Evolutionary conservation across 2,888 invertebrate genomes (phyloP).

Genomic region (Euclidia mi): DNA sequence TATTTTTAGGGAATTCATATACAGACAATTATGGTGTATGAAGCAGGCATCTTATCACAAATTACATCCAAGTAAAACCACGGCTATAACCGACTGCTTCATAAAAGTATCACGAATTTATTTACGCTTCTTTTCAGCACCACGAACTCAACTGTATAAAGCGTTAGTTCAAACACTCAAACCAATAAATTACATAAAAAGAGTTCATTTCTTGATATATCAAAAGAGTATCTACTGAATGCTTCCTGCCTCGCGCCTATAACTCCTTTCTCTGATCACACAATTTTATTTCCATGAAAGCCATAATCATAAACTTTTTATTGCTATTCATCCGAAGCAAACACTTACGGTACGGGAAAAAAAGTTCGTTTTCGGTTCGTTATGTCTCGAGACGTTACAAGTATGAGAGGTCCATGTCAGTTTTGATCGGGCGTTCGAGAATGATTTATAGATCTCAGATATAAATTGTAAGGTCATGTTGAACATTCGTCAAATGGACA

Average conservation of each 20-base stretch:
- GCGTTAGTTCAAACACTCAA: slow-evolving; percentile 62
- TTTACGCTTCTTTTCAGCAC: slow-evolving; percentile 24
- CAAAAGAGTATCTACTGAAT: slow-evolving; percentile 65
- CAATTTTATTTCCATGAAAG: slow-evolving; percentile 85
- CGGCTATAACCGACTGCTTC: no score
- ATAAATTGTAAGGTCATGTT: slow-evolving; percentile 84
- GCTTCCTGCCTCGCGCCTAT: slow-evolving; percentile 66
- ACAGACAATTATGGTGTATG: no score
- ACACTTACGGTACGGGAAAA: slow-evolving; percentile 75
- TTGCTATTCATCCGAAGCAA: slow-evolving; percentile 81
- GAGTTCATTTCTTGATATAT: slow-evolving; percentile 58
- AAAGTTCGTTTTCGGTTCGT: slow-evolving; percentile 71
- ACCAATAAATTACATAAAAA: slow-evolving; percentile 65
- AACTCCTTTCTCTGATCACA: slow-evolving; percentile 79
- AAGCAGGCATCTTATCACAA: no score
- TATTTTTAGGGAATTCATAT: no score
- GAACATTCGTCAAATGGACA: slow-evolving; percentile 80
- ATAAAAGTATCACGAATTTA: slow-evolving; percentile 11
- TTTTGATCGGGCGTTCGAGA: slow-evolving; percentile 78
- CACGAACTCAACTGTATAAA: slow-evolving; percentile 29
- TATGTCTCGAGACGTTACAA: slow-evolving; percentile 74
- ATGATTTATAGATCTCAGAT: slow-evolving; percentile 83
- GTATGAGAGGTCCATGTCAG: slow-evolving; percentile 80
- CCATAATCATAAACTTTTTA: slow-evolving; percentile 88
- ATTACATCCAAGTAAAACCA: background rate